These are phyloP conservation scores for Syngnathus rostellatus DNA, from an alignment of 2,797 vertebrate genomes.

Conservation along the genomic window DNA sequence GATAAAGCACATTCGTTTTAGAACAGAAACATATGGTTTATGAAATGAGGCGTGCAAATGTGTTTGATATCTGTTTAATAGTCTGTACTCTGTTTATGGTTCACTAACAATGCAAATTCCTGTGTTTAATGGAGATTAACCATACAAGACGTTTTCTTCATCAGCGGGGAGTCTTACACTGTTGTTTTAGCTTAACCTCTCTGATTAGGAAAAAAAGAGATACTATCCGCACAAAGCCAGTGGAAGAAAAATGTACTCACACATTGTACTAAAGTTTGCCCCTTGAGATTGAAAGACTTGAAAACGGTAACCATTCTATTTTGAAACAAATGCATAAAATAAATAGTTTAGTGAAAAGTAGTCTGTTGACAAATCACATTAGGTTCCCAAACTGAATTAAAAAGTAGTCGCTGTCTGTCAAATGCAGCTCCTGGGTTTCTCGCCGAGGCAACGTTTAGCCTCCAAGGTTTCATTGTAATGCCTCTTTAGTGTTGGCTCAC, in stretches of 20 bases:
- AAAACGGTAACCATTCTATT: no score
- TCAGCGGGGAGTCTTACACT: background rate
- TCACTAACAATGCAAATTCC: background rate
- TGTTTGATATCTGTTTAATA: background rate
- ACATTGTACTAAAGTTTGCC: no score
- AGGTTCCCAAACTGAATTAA: no score
- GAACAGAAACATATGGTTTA: background rate
- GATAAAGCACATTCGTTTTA: conserved; percentile 19
- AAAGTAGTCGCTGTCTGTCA: background rate
- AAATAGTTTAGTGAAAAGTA: no score
- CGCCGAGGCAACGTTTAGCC: conserved; percentile 37
- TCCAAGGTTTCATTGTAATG: conserved; percentile 43
- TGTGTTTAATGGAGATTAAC: background rate
- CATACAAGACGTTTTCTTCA: background rate
- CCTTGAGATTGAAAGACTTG: no score
- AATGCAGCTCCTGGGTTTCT: conserved; percentile 10
- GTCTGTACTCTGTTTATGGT: background rate
- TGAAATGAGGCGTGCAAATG: background rate
- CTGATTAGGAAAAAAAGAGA: background rate
- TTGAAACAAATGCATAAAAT: no score
- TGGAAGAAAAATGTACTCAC: no score
- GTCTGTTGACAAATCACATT: no score
- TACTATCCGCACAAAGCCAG: no score
- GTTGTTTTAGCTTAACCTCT: background rate
- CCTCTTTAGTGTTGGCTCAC: conserved; percentile 39